Evolutionary conservation across 2,797 vertebrate genomes (phyloP).

Genomic region (Poeciliopsis paucimaculata): DNA sequence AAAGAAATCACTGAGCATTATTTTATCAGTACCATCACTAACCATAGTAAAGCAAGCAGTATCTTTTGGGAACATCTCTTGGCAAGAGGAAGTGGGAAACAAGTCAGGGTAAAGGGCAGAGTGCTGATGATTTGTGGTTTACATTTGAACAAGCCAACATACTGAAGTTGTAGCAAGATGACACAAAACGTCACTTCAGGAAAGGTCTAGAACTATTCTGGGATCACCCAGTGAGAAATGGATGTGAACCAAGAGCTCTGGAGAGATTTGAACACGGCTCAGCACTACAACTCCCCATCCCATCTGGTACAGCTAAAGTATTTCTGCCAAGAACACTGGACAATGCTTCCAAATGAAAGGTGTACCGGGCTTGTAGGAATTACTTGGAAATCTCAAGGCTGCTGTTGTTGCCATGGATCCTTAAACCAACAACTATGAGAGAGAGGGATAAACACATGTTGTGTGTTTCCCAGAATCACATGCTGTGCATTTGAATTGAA

Average conservation of each 20-base stretch:
- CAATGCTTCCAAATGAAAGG: constrained; percentile 1
- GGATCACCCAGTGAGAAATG: background rate
- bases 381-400: background rate
- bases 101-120: background rate
- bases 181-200: background rate
- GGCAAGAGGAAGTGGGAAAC: background rate
- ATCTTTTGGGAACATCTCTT: background rate
- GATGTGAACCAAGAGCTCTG: background rate
- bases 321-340: constrained; percentile 1
- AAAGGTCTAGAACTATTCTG: background rate
- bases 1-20: background rate
- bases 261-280: background rate
- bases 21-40: background rate
- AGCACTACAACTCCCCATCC: background rate
- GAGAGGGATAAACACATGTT: background rate
- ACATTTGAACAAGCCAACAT: background rate
- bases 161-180: background rate
- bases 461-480: background rate
- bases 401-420: background rate
- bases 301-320: background rate
- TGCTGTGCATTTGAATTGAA: background rate
- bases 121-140: background rate
- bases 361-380: constrained; percentile 1
- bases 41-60: background rate
- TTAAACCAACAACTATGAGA: background rate